Conservation (phyloP, 1,140 invertebrate genomes). For the Oppia nitens region DNA sequence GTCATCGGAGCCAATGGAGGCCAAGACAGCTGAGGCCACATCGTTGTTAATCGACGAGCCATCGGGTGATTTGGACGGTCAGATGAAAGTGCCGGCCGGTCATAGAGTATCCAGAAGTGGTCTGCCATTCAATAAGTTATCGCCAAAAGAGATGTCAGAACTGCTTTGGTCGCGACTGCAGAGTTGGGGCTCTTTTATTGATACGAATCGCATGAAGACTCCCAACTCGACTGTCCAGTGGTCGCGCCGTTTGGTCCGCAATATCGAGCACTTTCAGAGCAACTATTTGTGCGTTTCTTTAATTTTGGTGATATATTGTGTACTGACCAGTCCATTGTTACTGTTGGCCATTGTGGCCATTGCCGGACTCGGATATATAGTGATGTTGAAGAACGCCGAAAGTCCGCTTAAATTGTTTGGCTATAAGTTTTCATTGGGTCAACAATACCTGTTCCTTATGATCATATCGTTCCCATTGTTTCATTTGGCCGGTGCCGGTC, state of each 20-base stretch:
- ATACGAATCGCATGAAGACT: constrained; percentile 6
- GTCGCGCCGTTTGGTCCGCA: constrained; percentile 42
- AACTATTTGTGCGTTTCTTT: constrained; percentile 71
- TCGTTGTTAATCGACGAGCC: not conserved
- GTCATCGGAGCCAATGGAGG: not conserved
- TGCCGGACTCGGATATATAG: constrained; percentile 49
- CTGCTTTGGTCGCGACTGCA: not conserved
- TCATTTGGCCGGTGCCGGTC: constrained; percentile 58
- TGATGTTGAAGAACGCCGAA: constrained; percentile 39
- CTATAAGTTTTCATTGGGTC: constrained; percentile 46
- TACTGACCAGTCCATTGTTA: constrained; percentile 55
- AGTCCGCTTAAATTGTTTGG: constrained; percentile 28
- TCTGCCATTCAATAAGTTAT: not conserved
- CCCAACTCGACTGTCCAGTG: constrained; percentile 7
- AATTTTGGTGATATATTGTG: constrained; percentile 59
- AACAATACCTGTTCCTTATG: constrained; percentile 53
- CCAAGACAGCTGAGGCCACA: not conserved
- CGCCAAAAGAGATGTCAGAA: not conserved
- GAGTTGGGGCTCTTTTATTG: constrained; percentile 11
- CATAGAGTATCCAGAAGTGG: not conserved
- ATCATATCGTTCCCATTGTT: constrained; percentile 55
- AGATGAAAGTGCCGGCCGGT: too few relatives aligned
- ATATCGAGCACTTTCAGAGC: constrained; percentile 68
- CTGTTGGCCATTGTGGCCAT: constrained; percentile 44
- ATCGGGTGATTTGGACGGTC: constrained; percentile 6